Percentiles rank a stretch among this genome's conserved stretches.
phyloP scores from a whole-genome alignment of 2,113 vertebrate species.

The Beaufortia kweichowensis region DNA sequence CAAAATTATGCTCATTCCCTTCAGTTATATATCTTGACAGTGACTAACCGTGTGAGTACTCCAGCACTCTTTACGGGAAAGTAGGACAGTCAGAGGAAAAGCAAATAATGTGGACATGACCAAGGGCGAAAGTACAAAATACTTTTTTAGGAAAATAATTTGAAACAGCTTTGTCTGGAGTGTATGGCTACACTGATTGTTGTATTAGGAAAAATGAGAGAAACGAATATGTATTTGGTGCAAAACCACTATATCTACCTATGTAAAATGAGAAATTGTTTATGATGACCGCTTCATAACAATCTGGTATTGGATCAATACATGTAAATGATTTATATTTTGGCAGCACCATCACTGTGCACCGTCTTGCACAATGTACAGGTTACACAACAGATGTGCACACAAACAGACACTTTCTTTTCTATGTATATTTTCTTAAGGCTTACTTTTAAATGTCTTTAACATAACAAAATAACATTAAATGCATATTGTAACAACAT shows the following conservation, averaged over 20 bases:
- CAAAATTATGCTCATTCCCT: neutral
- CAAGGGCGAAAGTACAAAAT: slow-evolving; percentile 24
- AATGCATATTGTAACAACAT: too few relatives aligned
- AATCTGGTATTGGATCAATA: slow-evolving; percentile 25
- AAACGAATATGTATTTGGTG: neutral
- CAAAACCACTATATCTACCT: neutral
- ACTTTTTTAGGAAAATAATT: neutral
- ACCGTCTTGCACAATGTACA: slow-evolving; percentile 3
- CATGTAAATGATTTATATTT: slow-evolving; percentile 39
- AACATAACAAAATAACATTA: too few relatives aligned
- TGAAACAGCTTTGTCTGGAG: neutral
- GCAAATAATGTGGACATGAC: neutral
- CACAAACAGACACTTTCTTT: too few relatives aligned
- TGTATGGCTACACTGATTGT: neutral
- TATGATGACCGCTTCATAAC: neutral
- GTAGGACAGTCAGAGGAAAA: slow-evolving; percentile 20
- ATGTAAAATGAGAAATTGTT: neutral
- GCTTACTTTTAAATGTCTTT: too few relatives aligned
- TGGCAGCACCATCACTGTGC: neutral
- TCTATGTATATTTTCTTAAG: too few relatives aligned
- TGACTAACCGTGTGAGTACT: neutral
- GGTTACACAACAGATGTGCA: neutral
- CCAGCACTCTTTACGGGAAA: slow-evolving; percentile 32
- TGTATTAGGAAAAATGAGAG: neutral
- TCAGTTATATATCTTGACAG: slow-evolving; percentile 4